These are phyloP conservation scores for Mactromeris polynyma DNA, from an alignment of 2,888 invertebrate genomes.

Conservation along the genomic window DNA sequence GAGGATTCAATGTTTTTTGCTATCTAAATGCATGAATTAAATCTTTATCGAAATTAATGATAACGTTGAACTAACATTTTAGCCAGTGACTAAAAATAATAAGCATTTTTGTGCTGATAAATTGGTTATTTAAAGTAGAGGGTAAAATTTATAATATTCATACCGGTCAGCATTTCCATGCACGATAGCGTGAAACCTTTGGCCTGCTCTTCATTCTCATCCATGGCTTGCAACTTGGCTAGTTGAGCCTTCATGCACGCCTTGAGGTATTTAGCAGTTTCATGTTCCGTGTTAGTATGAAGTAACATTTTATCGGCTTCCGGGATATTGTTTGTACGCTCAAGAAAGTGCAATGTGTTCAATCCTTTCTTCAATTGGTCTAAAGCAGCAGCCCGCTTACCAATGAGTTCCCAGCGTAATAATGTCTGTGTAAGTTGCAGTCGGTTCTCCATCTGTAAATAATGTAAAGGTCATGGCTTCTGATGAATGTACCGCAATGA, in stretches of 20 bases:
- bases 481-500: too few species aligned
- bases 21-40: too few species aligned
- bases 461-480: too few species aligned
- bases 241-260: slow-evolving; percentile 54
- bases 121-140: too few species aligned
- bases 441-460: slow-evolving; percentile 59
- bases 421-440: slow-evolving; percentile 63
- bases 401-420: slow-evolving; percentile 67
- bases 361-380: slow-evolving; percentile 64
- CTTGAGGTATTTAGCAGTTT: slow-evolving; percentile 65
- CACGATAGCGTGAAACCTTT: slow-evolving; percentile 63
- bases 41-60: too few species aligned
- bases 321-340: slow-evolving; percentile 44
- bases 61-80: too few species aligned
- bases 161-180: slow-evolving; percentile 68
- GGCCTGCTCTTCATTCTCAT: slow-evolving; percentile 62
- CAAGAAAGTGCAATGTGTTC: slow-evolving; percentile 61
- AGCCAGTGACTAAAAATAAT: too few species aligned
- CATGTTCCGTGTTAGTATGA: slow-evolving; percentile 49
- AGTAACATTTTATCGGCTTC: slow-evolving; percentile 58
- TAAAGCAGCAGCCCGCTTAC: slow-evolving; percentile 57
- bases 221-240: slow-evolving; percentile 41
- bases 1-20: too few species aligned
- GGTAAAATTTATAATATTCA: too few species aligned
- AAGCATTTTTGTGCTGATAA: too few species aligned